Percentiles rank a stretch among this genome's conserved stretches.
phyloP scores from a whole-genome alignment of 2,113 vertebrate species.

The Rattus rattus region DNA sequence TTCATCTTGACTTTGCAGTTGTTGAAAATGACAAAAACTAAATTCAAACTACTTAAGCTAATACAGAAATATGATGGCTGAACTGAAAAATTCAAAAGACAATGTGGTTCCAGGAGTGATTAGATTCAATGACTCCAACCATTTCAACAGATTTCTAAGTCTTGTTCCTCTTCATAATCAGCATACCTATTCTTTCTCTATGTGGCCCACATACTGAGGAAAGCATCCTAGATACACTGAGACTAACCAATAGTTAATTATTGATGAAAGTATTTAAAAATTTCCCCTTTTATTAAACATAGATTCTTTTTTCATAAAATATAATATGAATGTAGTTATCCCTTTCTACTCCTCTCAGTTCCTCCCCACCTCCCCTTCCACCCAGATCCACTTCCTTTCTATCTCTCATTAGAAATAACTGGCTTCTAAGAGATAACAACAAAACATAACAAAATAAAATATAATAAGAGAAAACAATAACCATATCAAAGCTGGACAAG shows the following conservation, averaged over 20 bases:
- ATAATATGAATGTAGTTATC: not conserved
- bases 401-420: not conserved
- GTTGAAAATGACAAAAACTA: not conserved
- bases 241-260: constrained; percentile 24
- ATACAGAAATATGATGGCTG: constrained; percentile 30
- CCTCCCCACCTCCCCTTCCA: not conserved
- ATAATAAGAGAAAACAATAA: not conserved
- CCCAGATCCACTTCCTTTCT: not conserved
- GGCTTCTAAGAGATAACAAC: not conserved
- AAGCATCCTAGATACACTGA: not conserved
- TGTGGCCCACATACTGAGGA: not conserved
- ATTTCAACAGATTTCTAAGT: not conserved
- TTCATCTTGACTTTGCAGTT: not conserved
- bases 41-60: not conserved
- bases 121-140: not conserved
- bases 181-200: not conserved
- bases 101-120: not conserved
- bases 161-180: not conserved
- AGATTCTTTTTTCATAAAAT: not conserved
- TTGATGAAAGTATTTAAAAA: not conserved
- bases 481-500: not conserved
- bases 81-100: constrained; percentile 33
- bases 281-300: not conserved
- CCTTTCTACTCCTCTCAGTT: not conserved
- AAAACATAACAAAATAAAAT: not conserved